Evolutionary conservation across 2,888 invertebrate species (phyloP).

Genomic region (Pachymerium ferrugineum): DNA sequence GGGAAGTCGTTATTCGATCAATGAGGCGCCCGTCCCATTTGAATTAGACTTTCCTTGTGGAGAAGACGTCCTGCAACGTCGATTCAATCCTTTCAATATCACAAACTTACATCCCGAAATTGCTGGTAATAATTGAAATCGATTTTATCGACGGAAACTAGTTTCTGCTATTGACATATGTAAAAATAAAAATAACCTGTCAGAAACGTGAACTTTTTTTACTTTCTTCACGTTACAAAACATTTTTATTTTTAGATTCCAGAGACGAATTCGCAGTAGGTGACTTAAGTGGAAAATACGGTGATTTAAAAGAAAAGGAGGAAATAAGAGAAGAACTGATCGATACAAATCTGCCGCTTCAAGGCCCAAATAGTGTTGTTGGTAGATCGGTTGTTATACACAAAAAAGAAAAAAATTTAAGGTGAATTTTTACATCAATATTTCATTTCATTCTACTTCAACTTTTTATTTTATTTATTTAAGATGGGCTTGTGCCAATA

Average conservation of each 20-base stretch:
- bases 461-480: slow-evolving; percentile 41
- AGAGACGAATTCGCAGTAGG: slow-evolving; percentile 80
- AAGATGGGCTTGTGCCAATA: slow-evolving; percentile 77
- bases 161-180: too few relatives aligned
- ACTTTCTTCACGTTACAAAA: too few relatives aligned
- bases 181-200: too few relatives aligned
- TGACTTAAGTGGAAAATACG: slow-evolving; percentile 80
- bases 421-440: slow-evolving; percentile 14
- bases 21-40: slow-evolving; percentile 76
- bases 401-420: slow-evolving; percentile 51
- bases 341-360: slow-evolving; percentile 73
- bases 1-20: slow-evolving; percentile 68
- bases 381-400: slow-evolving; percentile 83
- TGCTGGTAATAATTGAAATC: slow-evolving; percentile 47
- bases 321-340: slow-evolving; percentile 56
- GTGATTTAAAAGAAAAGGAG: slow-evolving; percentile 62
- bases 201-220: too few relatives aligned
- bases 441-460: not conserved
- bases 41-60: slow-evolving; percentile 84
- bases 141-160: not conserved
- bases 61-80: slow-evolving; percentile 70
- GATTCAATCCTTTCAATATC: slow-evolving; percentile 76
- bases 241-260: not conserved
- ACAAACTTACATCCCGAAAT: slow-evolving; percentile 59
- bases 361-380: slow-evolving; percentile 72